These are phyloP conservation scores for Rhagonycha fulva DNA, from an alignment of 2,888 invertebrate species.

Conservation along the genomic window DNA sequence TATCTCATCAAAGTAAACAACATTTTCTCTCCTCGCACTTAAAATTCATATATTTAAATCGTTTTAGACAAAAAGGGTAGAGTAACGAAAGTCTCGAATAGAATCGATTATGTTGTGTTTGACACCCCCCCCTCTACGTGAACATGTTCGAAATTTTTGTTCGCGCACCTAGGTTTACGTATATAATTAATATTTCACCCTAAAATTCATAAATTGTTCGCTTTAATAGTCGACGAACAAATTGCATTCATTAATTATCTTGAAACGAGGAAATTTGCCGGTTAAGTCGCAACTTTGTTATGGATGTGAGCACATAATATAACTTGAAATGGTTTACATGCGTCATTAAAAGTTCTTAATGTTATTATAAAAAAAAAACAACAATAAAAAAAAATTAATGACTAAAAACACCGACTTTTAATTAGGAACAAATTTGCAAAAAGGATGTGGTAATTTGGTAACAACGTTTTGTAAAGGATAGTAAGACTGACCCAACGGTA, in stretches of 20 bases:
- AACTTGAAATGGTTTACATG: not conserved
- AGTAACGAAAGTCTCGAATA: not conserved
- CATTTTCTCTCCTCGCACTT: slow-evolving; percentile 1
- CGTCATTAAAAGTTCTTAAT: not conserved
- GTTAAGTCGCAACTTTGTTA: not conserved
- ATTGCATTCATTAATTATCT: slow-evolving; percentile 18
- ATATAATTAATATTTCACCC: not conserved
- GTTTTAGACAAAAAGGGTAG: not conserved
- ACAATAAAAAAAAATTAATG: not conserved
- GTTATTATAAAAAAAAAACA: not conserved
- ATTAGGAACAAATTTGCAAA: not conserved
- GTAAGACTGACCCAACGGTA: not conserved
- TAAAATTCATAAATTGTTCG: slow-evolving; percentile 8
- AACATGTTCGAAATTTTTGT: not conserved
- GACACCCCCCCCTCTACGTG: not conserved
- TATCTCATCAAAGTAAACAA: not conserved
- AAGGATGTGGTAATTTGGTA: not conserved
- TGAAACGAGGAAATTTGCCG: slow-evolving; percentile 12
- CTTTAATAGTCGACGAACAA: slow-evolving; percentile 11
- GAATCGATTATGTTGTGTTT: not conserved
- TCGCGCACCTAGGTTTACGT: not conserved
- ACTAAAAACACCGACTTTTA: not conserved
- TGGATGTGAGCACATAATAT: not conserved
- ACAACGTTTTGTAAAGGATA: not conserved
- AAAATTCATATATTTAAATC: not conserved